A percentile compares a stretch with the other conserved stretches of the same genome.
phyloP scores from a whole-genome alignment of 2,113 vertebrate species.

The Laterallus jamaicensis region DNA sequence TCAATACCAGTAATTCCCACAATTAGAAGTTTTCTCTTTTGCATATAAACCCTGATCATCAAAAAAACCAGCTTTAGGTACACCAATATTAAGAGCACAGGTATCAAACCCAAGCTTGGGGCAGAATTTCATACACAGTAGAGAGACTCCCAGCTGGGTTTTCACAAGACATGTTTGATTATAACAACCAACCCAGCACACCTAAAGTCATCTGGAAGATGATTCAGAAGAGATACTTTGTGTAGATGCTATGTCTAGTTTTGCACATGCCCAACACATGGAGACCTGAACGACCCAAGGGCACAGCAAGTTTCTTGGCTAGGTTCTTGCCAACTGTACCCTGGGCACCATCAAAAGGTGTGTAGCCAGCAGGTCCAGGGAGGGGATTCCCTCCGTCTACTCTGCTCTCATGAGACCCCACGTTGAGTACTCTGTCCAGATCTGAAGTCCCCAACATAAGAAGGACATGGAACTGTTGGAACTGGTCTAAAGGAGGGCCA shows the following conservation, averaged over 20 bases:
- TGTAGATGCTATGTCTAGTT: background rate
- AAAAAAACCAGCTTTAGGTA: background rate
- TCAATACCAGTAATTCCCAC: background rate
- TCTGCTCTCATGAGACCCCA: too few relatives aligned
- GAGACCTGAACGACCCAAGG: background rate
- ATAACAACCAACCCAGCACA: background rate
- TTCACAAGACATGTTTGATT: background rate
- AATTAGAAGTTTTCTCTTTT: background rate
- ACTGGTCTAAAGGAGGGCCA: too few relatives aligned
- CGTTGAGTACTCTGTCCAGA: too few relatives aligned
- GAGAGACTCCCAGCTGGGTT: background rate
- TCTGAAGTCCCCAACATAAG: too few relatives aligned
- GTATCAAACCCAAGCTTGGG: background rate
- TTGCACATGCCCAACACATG: rapidly evolving
- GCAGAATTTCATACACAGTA: background rate
- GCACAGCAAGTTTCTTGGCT: rapidly evolving
- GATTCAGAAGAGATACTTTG: background rate
- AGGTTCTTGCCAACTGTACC: too few relatives aligned
- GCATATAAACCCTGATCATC: background rate
- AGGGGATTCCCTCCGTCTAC: too few relatives aligned
- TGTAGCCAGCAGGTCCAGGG: too few relatives aligned
- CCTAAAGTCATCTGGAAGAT: background rate
- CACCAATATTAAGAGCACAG: background rate
- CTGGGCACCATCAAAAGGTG: too few relatives aligned
- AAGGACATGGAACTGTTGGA: too few relatives aligned